Percentiles rank a stretch among this genome's conserved stretches.
Evolutionary conservation across 1,140 invertebrate genomes (phyloP).

Genomic region (Chelonus insularis): DNA sequence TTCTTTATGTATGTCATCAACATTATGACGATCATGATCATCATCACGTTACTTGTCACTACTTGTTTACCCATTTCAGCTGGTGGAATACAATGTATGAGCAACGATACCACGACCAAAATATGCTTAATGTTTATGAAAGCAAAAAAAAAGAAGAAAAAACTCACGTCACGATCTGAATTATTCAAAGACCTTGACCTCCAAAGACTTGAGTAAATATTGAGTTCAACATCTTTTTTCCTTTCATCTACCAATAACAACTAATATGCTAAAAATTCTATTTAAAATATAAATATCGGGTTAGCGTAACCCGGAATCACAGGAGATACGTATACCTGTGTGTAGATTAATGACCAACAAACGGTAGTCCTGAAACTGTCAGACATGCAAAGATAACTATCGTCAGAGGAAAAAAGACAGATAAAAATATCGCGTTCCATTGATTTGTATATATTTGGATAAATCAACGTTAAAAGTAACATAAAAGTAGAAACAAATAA

Average conservation of each 20-base stretch:
- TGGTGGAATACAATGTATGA: background rate
- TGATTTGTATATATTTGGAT: slow-evolving; percentile 22
- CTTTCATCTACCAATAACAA: slow-evolving; percentile 4
- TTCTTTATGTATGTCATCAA: background rate
- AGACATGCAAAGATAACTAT: slow-evolving; percentile 15
- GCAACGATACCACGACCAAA: background rate
- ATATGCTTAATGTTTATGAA: background rate
- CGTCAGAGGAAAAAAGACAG: background rate
- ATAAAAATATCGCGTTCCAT: slow-evolving; percentile 10
- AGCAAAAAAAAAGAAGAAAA: background rate
- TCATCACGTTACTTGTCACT: background rate
- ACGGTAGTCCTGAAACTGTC: slow-evolving; percentile 22
- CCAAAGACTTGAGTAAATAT: slow-evolving; percentile 10
- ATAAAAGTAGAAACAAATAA: too few species aligned
- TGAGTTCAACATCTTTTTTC: background rate
- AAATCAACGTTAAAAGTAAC: background rate
- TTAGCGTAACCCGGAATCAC: background rate
- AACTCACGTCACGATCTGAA: slow-evolving; percentile 21
- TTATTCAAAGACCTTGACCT: slow-evolving; percentile 24
- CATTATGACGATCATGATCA: background rate
- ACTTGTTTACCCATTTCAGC: background rate
- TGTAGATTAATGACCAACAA: slow-evolving; percentile 7
- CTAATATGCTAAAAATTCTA: background rate
- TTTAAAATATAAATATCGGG: background rate
- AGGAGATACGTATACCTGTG: background rate